These are phyloP conservation scores for Caenorhabditis parvicauda DNA, from an alignment of 2,888 invertebrate genomes.

Conservation along the genomic window DNA sequence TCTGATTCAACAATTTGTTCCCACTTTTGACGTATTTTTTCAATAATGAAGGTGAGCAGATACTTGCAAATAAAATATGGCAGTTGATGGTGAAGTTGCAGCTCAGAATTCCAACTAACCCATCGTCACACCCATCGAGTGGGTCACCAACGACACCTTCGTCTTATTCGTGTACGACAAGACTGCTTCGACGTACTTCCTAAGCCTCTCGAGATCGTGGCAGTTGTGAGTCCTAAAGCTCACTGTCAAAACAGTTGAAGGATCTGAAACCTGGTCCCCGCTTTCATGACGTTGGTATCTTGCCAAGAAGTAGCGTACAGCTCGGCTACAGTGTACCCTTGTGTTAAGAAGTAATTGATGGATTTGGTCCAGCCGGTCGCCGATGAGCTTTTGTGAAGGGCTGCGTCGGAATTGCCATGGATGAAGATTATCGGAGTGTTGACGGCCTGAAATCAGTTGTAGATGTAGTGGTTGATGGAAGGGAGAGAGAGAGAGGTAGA, in stretches of 20 bases:
- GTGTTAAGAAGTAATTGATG: slow-evolving; percentile 26
- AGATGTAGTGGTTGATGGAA: too few relatives aligned
- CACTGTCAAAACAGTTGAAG: neutral
- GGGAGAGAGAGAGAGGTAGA: too few relatives aligned
- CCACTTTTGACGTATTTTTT: too few relatives aligned
- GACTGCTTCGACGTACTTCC: slow-evolving; percentile 46
- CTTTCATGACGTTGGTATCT: slow-evolving; percentile 31
- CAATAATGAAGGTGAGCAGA: too few relatives aligned
- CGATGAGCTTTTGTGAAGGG: slow-evolving; percentile 17
- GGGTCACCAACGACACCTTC: slow-evolving; percentile 42
- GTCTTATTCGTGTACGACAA: slow-evolving; percentile 37
- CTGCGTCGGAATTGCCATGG: slow-evolving; percentile 49
- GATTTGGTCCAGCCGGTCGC: slow-evolving; percentile 41
- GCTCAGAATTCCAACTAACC: too few relatives aligned
- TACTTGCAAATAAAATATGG: too few relatives aligned
- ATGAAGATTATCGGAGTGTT: slow-evolving; percentile 40
- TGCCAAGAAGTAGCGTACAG: slow-evolving; percentile 48
- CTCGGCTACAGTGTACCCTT: slow-evolving; percentile 36
- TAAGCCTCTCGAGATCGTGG: slow-evolving; percentile 28
- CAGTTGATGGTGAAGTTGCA: too few relatives aligned
- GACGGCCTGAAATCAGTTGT: neutral
- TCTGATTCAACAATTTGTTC: too few relatives aligned
- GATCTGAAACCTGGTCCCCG: slow-evolving; percentile 10
- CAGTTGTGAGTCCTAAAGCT: slow-evolving; percentile 44
- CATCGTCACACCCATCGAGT: slow-evolving; percentile 56